Evolutionary conservation across 2,888 invertebrate genomes (phyloP).

Genomic region (Standfussiana lucernea): DNA sequence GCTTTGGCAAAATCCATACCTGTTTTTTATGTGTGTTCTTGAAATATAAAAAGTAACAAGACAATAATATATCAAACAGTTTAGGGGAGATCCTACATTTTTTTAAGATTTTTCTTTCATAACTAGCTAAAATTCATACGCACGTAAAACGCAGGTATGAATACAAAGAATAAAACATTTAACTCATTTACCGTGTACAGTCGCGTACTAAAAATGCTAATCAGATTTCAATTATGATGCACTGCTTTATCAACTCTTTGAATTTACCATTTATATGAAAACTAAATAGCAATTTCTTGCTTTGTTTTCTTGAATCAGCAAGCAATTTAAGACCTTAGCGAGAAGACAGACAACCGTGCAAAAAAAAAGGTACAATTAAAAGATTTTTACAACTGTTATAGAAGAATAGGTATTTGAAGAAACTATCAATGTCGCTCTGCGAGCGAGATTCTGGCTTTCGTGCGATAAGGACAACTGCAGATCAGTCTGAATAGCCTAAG

Average conservation of each 20-base stretch:
- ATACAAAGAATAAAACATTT: constrained; percentile 24
- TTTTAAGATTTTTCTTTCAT: neutral
- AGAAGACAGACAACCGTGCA: neutral
- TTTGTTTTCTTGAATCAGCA: neutral
- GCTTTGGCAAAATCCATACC: constrained; percentile 29
- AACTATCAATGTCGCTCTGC: too few relatives aligned
- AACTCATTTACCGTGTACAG: neutral
- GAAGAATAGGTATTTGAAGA: too few relatives aligned
- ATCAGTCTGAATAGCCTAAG: too few relatives aligned
- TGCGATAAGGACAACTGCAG: too few relatives aligned
- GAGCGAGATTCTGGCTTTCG: too few relatives aligned
- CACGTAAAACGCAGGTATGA: constrained; percentile 31
- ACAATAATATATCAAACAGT: neutral
- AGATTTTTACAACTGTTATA: too few relatives aligned
- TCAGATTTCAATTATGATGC: neutral
- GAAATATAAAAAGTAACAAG: neutral
- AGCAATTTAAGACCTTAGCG: neutral
- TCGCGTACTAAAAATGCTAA: constrained; percentile 16
- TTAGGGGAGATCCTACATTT: neutral
- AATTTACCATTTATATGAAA: neutral
- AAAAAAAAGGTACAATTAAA: neutral
- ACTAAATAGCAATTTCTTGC: neutral
- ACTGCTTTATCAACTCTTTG: neutral
- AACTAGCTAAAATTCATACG: neutral
- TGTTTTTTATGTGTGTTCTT: constrained; percentile 9